These are phyloP conservation scores for Drosophila paracracens DNA, from an alignment of 2,888 invertebrate genomes.

Conservation along the genomic window DNA sequence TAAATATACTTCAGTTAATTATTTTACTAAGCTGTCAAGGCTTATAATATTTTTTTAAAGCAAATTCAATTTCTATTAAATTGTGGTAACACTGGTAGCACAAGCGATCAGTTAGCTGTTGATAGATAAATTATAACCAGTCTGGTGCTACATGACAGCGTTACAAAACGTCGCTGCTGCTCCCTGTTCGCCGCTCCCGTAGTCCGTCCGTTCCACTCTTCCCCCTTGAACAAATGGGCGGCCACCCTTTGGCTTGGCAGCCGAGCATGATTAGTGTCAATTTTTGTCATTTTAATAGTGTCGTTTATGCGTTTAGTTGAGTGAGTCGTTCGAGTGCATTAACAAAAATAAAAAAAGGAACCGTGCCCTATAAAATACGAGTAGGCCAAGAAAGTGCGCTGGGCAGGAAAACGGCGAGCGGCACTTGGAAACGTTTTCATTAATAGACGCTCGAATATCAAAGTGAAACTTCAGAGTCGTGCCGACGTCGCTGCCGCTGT, in stretches of 20 bases:
- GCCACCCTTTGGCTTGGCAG: constrained; percentile 68
- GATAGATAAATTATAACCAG: constrained; percentile 66
- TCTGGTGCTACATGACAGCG: constrained; percentile 66
- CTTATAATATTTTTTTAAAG: background rate
- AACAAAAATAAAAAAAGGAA: constrained; percentile 50
- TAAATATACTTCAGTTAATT: background rate
- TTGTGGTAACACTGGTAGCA: constrained; percentile 6
- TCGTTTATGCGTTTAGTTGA: constrained; percentile 60
- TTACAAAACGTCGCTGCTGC: constrained; percentile 58
- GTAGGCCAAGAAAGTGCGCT: constrained; percentile 51
- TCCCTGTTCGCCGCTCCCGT: constrained; percentile 1
- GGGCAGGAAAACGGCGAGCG: constrained; percentile 38
- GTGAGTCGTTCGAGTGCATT: constrained; percentile 67
- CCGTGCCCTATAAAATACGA: constrained; percentile 66
- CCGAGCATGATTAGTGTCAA: constrained; percentile 78
- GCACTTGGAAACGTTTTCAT: constrained; percentile 67
- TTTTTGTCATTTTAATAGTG: constrained; percentile 77
- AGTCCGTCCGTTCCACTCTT: background rate
- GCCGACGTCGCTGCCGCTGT: constrained; percentile 49
- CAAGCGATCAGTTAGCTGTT: constrained; percentile 47
- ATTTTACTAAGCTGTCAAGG: background rate
- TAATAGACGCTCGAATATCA: constrained; percentile 80
- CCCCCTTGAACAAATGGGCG: constrained; percentile 46
- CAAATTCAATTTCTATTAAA: background rate
- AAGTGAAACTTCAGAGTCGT: constrained; percentile 76